Evolutionary conservation across 2,797 vertebrate genomes (phyloP), one percentile per base, ranked within the genome.

Genomic region (Pseudochromis fuscus): DNA sequence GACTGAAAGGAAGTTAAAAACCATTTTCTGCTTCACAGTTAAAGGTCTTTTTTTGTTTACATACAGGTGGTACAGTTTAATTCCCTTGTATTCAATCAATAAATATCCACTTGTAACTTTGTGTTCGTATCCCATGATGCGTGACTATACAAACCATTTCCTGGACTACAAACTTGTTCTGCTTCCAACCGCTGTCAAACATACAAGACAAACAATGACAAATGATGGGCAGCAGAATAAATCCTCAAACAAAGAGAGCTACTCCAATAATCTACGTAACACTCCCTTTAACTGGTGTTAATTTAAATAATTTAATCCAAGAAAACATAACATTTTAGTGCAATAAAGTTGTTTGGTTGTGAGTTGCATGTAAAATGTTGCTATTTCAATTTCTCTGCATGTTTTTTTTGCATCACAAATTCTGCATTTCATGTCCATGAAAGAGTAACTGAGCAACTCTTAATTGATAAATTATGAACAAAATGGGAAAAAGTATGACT

Each of bases 1-100:
- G 21, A 38, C 25, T 2, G 18, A 11, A 56, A 23, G 9, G 7
- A 3, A 18, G 12, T 15, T 2, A 15, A 19, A 25, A 25, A 64
- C 27, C 7, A 3, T 9, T 23, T 59, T n/a, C 18, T 12, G 9
- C 46, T 37, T 61, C 52, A 80, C 74, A 73, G 61, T 58, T 63
- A 23, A 31, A 66, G 38, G 68, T 64, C 51, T 37, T 45, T 19
- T 8, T 18, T 38, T 16, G 21, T 33, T 21, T n/a, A n/a, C n/a
- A n/a, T n/a, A n/a, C n/a, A n/a, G n/a, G n/a, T n/a, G n/a, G n/a
- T n/a, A n/a, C n/a, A n/a, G n/a, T n/a, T 30, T 33, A 27, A 7
- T 8, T 45, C 8, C 7, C 3, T n/a, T 55, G 31, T 10, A 16
- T 8, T 11, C 40, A 18, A 12, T 42, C 40, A 42, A 42, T 42